Evolutionary conservation across 2,888 invertebrate species (phyloP).

Genomic region (Frankliniella intonsa): DNA sequence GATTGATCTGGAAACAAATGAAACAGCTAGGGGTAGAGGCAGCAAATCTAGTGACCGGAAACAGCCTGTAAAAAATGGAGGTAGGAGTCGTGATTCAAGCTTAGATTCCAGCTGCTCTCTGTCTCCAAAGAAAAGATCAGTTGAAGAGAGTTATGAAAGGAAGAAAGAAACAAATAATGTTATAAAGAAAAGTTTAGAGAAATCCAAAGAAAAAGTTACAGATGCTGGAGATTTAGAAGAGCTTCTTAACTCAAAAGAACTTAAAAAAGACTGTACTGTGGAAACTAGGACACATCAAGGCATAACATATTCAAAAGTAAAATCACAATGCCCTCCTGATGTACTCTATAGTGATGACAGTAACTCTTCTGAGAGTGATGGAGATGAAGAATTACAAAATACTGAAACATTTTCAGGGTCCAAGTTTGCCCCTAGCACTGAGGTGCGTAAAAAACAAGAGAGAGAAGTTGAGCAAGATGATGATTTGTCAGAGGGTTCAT

Average conservation of each 20-base stretch:
- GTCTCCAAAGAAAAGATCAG: neutral
- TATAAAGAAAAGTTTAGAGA: neutral
- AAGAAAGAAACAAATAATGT: neutral
- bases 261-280: conserved; percentile 40
- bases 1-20: conserved; percentile 37
- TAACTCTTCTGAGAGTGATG: neutral
- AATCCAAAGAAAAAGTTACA: neutral
- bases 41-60: conserved; percentile 34
- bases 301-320: conserved; percentile 43
- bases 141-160: conserved; percentile 32
- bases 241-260: conserved; percentile 41
- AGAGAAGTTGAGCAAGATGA: neutral
- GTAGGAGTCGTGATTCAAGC: conserved; percentile 25
- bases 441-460: neutral
- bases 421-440: neutral
- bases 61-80: conserved; percentile 40
- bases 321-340: conserved; percentile 43
- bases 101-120: neutral
- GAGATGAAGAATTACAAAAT: neutral
- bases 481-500: neutral
- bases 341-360: conserved; percentile 36
- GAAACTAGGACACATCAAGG: conserved; percentile 41
- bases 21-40: conserved; percentile 38
- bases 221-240: conserved; percentile 32
- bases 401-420: neutral